Evolutionary conservation across 2,888 invertebrate species (phyloP), one percentile per base, ranked within the genome.

Genomic region (Heliothis peltigera): DNA sequence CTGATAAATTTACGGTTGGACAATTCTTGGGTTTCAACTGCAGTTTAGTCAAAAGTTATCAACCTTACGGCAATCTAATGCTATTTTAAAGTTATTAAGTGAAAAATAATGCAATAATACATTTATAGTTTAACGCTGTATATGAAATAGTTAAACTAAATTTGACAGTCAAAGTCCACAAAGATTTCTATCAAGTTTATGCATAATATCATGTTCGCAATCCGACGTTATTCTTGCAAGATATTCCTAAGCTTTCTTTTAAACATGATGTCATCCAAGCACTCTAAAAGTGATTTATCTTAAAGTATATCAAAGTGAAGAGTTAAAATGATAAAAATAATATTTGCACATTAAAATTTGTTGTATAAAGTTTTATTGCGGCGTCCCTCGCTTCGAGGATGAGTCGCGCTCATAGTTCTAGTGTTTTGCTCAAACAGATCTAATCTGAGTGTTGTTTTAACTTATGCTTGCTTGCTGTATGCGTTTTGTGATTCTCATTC

Each of bases 241-340:
- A 58, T 61, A 58, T 55, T 64, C 42, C 62, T 70, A 25, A 48
- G 55, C 64, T 60, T 56, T 60, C 44, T 60, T 51, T 52, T 22
- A 10, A 19, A 54, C 19, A 54, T 44, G 54, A 53, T 74, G 54
- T 64, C 58, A 59, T 60, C 53, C 22, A 46, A 32, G 47, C 55
- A 44, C 47, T 67, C 18, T 48, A 43, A 19, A 64, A 61, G 61
- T 57, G 62, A 65, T 66, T 64, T 79, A 77, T 79, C 39, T 66
- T 17, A 60, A 52, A 65, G 48, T 62, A 65, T 68, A 77, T 70
- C 53, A 70, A 65, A 68, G 54, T 55, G 35, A 56, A 53, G 55
- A 63, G 56, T 21, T 69, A 51, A 51, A 69, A 76, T 70, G 63
- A 63, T 63, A 72, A 70, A 67, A 68, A 70, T 59, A 76, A 72